Evolutionary conservation across 2,113 vertebrate species (phyloP).

Genomic region (Ictidomys tridecemlineatus): DNA sequence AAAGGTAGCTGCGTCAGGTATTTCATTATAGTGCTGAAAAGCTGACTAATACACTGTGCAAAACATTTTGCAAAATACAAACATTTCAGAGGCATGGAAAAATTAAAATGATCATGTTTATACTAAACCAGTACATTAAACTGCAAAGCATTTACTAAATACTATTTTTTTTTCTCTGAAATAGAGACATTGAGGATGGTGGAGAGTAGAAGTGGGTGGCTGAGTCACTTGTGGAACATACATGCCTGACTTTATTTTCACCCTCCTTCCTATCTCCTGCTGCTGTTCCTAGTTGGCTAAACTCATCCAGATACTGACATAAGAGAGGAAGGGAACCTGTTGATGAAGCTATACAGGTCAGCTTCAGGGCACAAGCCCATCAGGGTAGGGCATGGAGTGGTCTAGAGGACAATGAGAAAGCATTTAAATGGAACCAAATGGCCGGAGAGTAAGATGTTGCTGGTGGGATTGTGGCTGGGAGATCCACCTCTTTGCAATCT

Average conservation of each 20-base stretch:
- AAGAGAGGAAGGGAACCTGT: fast-evolving
- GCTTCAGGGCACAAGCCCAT: neutral
- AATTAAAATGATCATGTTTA: neutral
- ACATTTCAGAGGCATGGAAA: conserved; percentile 4
- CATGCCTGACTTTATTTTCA: too few relatives aligned
- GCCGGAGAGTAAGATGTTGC: neutral
- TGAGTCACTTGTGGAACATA: too few relatives aligned
- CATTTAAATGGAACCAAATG: neutral
- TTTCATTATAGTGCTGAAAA: neutral
- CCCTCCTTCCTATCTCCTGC: neutral
- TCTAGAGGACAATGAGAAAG: neutral
- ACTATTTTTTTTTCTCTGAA: neutral
- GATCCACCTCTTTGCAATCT: fast-evolving
- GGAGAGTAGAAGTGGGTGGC: too few relatives aligned
- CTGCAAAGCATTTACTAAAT: neutral
- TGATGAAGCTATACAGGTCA: fast-evolving
- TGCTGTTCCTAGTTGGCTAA: neutral
- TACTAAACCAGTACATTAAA: neutral
- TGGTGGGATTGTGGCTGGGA: neutral
- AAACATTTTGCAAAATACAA: conserved; percentile 2
- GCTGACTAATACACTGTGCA: neutral
- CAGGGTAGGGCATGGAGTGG: fast-evolving
- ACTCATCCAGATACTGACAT: fast-evolving
- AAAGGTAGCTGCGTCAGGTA: neutral
- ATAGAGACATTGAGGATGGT: neutral